Conservation (phyloP, 1,140 invertebrate species). For the Glomeris maerens region DNA sequence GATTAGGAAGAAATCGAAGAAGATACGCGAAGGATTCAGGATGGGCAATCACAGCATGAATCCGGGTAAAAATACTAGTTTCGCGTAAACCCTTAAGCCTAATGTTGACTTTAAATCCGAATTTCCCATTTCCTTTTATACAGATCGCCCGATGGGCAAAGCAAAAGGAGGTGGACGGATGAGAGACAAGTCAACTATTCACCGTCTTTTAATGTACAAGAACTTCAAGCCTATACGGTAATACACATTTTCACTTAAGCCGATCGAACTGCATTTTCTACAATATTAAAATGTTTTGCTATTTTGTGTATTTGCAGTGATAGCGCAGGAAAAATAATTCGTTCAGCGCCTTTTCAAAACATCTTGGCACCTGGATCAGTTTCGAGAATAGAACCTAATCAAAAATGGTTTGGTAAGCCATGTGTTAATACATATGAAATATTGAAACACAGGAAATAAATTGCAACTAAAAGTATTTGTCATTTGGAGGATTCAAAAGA, state of each 20-base stretch:
- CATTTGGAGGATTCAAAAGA: no score
- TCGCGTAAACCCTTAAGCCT: background rate
- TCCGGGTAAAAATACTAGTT: conserved; percentile 34
- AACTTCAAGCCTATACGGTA: conserved; percentile 85
- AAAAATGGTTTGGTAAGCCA: conserved; percentile 94
- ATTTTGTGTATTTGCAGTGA: conserved; percentile 39
- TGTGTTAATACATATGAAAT: no score
- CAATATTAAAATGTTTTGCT: no score
- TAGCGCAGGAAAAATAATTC: conserved; percentile 78
- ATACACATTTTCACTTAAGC: no score
- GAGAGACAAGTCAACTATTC: conserved; percentile 84
- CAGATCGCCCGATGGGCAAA: conserved; percentile 36
- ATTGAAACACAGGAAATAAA: no score
- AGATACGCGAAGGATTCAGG: conserved; percentile 13
- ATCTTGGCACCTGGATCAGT: conserved; percentile 73
- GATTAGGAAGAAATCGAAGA: conserved; percentile 6
- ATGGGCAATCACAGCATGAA: conserved; percentile 64
- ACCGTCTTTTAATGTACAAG: conserved; percentile 92
- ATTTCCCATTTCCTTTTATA: conserved; percentile 7
- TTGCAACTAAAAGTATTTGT: no score
- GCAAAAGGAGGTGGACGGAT: conserved; percentile 60
- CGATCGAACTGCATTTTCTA: no score
- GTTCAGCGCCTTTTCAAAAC: conserved; percentile 87
- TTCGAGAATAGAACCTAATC: conserved; percentile 89
- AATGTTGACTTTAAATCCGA: background rate